A percentile compares a stretch with the other conserved stretches of the same genome.
phyloP scores from a whole-genome alignment of 2,113 vertebrate species.

The Podarcis cretensis region DNA sequence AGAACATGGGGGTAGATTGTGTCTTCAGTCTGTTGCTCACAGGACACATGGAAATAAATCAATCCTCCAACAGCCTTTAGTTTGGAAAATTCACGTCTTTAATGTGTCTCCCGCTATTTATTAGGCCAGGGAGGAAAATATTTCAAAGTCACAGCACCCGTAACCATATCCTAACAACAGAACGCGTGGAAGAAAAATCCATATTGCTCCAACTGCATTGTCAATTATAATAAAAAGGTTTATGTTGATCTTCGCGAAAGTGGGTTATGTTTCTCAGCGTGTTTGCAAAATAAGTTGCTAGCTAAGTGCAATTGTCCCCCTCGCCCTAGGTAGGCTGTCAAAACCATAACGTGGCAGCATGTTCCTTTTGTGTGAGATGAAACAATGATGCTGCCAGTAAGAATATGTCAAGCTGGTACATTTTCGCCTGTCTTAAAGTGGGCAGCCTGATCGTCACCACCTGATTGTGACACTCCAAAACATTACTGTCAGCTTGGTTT shows the following conservation, averaged over 20 bases:
- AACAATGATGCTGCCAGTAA: conserved; percentile 44
- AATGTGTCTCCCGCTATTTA: conserved; percentile 29
- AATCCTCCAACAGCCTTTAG: background rate
- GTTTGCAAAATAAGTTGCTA: conserved; percentile 42
- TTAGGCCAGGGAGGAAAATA: conserved; percentile 37
- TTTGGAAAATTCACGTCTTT: conserved; percentile 26
- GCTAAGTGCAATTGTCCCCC: conserved; percentile 44
- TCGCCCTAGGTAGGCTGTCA: conserved; percentile 31
- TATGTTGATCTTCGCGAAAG: conserved; percentile 54
- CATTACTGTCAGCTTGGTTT: conserved; percentile 28
- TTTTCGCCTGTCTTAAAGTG: conserved; percentile 35
- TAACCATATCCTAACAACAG: conserved; percentile 46
- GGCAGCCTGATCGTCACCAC: conserved; percentile 54
- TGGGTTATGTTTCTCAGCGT: conserved; percentile 25
- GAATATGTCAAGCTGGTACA: conserved; percentile 52
- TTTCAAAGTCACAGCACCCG: conserved; percentile 42
- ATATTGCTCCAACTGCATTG: conserved; percentile 31
- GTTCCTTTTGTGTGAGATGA: conserved; percentile 44
- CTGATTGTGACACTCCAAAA: conserved; percentile 26
- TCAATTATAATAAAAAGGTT: conserved; percentile 55
- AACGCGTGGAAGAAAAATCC: conserved; percentile 54
- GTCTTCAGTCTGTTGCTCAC: background rate
- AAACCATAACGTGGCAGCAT: conserved; percentile 31
- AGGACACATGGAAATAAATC: background rate
- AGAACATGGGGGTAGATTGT: background rate